Percentiles rank a stretch among this genome's conserved stretches.
Conservation (phyloP, 2,113 vertebrate species). For the Rhinoptilus africanus region DNA sequence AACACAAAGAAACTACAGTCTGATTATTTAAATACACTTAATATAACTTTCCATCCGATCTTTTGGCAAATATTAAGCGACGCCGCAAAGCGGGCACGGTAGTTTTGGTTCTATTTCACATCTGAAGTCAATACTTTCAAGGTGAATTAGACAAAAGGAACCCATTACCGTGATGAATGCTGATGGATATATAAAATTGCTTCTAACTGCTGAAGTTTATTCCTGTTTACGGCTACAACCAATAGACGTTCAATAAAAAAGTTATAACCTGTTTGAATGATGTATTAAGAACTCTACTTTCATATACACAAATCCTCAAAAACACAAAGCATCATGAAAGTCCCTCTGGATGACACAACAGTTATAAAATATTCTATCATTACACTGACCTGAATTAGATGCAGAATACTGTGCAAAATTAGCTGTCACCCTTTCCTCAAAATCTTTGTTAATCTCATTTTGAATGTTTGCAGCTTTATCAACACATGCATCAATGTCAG, state of each 20-base stretch:
- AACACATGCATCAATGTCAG: constrained; percentile 99
- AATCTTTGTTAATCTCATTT: constrained; percentile 99
- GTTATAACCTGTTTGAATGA: constrained; percentile 53
- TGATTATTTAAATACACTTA: constrained; percentile 68
- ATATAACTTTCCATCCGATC: constrained; percentile 42
- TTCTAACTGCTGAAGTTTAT: background rate
- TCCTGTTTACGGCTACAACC: constrained; percentile 11
- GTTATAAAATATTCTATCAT: constrained; percentile 95
- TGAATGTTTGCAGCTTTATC: constrained; percentile 99
- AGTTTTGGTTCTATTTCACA: constrained; percentile 9
- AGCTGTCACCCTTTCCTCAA: constrained; percentile 99
- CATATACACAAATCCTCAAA: constrained; percentile 46
- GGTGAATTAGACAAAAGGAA: constrained; percentile 49
- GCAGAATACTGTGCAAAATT: constrained; percentile 98
- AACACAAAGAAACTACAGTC: constrained; percentile 76
- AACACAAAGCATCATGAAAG: constrained; percentile 72
- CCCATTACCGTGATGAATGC: constrained; percentile 21
- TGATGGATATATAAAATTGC: constrained; percentile 23
- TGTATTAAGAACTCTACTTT: constrained; percentile 46
- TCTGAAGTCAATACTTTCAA: constrained; percentile 13
- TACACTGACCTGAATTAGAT: constrained; percentile 93
- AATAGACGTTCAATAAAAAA: constrained; percentile 32
- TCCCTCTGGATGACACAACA: constrained; percentile 75
- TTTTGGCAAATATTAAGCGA: constrained; percentile 22
- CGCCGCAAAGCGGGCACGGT: background rate